These are phyloP conservation scores for Amia ocellicauda DNA, from an alignment of 2,113 vertebrate genomes.

Conservation along the genomic window DNA sequence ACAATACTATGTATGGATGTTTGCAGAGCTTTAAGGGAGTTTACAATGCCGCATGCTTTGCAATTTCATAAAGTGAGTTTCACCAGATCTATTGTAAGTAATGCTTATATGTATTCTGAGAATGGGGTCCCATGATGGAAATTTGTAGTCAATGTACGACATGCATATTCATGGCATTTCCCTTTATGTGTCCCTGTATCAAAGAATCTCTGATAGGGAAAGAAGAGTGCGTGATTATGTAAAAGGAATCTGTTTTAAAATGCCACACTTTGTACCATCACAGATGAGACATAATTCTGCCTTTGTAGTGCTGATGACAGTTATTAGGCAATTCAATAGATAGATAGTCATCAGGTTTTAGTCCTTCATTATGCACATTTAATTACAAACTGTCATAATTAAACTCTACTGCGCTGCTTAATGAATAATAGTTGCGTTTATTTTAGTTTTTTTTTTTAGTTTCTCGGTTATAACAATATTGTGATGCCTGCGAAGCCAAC, in stretches of 20 bases:
- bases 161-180: background rate
- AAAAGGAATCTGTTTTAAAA: background rate
- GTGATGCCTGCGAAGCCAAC: background rate
- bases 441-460: background rate
- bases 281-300: background rate
- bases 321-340: background rate
- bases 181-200: too few species aligned
- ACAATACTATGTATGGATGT: too few species aligned
- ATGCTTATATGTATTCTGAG: too few species aligned
- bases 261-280: background rate
- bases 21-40: too few species aligned
- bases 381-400: background rate
- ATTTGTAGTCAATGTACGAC: background rate
- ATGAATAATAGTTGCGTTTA: background rate
- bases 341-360: background rate
- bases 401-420: background rate
- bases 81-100: background rate
- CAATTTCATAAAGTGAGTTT: background rate
- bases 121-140: background rate
- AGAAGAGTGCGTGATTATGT: too few species aligned
- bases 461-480: background rate
- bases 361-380: constrained; percentile 3
- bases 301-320: constrained; percentile 6
- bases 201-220: too few species aligned
- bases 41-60: background rate